A percentile compares a stretch with the other conserved stretches of the same genome.
phyloP scores from a whole-genome alignment of 2,797 vertebrate species.

The Cephalopachus bancanus region DNA sequence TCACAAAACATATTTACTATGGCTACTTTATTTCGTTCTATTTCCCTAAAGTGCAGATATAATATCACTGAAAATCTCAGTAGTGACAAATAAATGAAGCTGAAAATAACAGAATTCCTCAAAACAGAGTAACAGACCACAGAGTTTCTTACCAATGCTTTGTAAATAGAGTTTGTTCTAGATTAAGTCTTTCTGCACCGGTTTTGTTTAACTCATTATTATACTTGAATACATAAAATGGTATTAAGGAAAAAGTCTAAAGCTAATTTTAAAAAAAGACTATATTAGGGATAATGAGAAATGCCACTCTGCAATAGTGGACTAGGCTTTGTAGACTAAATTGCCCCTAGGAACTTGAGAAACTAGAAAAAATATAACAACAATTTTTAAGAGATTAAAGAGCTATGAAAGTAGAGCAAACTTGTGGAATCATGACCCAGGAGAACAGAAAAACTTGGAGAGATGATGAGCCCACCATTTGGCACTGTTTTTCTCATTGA shows the following conservation, averaged over 20 bases:
- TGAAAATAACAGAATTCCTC: not conserved
- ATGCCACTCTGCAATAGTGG: not conserved
- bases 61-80: not conserved
- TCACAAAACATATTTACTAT: not conserved
- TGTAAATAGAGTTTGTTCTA: conserved; percentile 10
- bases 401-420: conserved; percentile 34
- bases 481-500: conserved; percentile 36
- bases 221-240: not conserved
- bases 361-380: conserved; percentile 7
- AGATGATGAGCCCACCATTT: not conserved
- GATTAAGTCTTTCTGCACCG: not conserved
- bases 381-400: not conserved
- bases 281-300: not conserved
- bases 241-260: not conserved
- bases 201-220: conserved; percentile 43
- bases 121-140: not conserved
- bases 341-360: not conserved
- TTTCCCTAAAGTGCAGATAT: not conserved
- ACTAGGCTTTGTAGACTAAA: not conserved
- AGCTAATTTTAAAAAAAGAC: not conserved
- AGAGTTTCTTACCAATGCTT: not conserved
- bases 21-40: not conserved
- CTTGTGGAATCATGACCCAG: not conserved
- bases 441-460: conserved; percentile 24
- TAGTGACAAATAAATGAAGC: not conserved